phyloP scores from a whole-genome alignment of 2,113 vertebrate species.

The Cheirogaleus medius region DNA sequence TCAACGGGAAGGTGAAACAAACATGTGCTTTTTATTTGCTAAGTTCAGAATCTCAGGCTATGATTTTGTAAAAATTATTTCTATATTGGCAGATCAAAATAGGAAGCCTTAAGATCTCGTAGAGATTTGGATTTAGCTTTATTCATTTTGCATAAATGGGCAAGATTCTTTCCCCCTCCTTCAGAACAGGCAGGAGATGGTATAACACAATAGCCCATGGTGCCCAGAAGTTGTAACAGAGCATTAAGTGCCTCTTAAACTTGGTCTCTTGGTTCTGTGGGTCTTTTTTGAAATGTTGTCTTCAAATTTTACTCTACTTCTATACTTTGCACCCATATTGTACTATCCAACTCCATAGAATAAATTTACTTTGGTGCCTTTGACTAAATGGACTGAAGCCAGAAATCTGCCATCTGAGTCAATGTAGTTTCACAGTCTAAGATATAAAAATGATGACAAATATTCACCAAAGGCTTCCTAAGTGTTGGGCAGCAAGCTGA shows the following conservation, averaged over 20 bases:
- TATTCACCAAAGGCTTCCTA: neutral
- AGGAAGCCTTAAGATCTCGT: too few species aligned
- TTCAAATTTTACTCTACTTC: neutral
- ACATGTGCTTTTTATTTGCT: neutral
- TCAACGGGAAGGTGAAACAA: neutral
- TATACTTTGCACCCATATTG: neutral
- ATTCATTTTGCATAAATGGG: fast-evolving
- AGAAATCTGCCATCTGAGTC: neutral
- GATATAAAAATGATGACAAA: neutral
- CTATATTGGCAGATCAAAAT: neutral
- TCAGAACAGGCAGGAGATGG: neutral
- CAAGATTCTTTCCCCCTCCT: neutral
- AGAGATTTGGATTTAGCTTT: neutral
- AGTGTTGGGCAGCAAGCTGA: neutral
- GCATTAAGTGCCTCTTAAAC: neutral
- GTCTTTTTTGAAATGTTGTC: neutral
- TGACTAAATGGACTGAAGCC: neutral
- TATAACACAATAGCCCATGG: fast-evolving
- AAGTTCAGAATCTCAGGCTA: neutral
- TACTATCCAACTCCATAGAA: neutral
- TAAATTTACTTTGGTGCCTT: neutral
- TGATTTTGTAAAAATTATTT: neutral
- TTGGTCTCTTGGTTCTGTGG: neutral
- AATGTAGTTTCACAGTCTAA: neutral
- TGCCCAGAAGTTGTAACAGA: neutral